Conservation (phyloP, 2,113 vertebrate genomes). For the Notarius quadriscutis region DNA sequence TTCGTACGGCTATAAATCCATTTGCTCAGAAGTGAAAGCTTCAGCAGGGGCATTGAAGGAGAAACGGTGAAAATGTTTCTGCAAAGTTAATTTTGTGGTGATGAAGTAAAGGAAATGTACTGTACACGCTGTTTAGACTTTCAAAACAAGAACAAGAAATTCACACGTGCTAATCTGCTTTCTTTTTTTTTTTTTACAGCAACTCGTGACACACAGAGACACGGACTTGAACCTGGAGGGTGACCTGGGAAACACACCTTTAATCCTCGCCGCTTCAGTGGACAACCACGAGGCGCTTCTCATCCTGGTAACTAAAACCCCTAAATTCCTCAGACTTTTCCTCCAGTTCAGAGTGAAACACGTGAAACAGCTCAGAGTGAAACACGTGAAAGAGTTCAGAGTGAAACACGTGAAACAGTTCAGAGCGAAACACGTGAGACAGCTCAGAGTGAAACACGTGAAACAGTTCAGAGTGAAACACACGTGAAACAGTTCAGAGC, state of each 20-base stretch:
- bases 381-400: too few relatives aligned
- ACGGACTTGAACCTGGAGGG: constrained; percentile 80
- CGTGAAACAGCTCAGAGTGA: too few relatives aligned
- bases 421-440: too few relatives aligned
- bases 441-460: too few relatives aligned
- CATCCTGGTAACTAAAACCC: constrained; percentile 72
- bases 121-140: too few relatives aligned
- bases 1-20: neutral
- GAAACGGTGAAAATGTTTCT: neutral
- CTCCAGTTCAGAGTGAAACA: too few relatives aligned
- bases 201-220: constrained; percentile 70
- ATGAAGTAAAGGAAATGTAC: neutral
- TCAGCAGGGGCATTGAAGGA: neutral
- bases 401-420: too few relatives aligned
- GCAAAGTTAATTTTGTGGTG: neutral
- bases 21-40: too few relatives aligned
- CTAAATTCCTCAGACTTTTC: neutral
- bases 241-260: constrained; percentile 81
- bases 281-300: constrained; percentile 79
- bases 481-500: too few relatives aligned
- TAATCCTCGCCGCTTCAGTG: constrained; percentile 75
- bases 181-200: constrained; percentile 58
- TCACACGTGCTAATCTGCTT: neutral
- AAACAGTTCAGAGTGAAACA: too few relatives aligned
- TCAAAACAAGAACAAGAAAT: neutral